Base-by-base conservation (phyloP, 2,888 invertebrate species). In the Microplitis manilae region DNA sequence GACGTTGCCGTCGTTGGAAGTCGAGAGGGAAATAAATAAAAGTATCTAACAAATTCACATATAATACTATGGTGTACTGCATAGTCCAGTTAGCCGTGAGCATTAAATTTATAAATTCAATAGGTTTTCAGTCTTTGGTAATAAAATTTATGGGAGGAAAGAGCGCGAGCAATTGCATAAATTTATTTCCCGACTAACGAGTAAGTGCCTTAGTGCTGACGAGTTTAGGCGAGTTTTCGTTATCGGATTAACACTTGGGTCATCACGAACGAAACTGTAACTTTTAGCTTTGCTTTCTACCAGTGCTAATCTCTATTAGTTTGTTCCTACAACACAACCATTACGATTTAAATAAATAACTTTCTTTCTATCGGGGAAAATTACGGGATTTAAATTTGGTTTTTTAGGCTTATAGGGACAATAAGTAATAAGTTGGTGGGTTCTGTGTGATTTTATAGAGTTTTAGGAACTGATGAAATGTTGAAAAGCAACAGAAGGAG, bases 101-200 rank as follows among this genome's bases (percentile, higher is more conserved):
- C 30, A 30, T 30, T 30, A 50, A 50, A 4, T 50, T 50, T 50
- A 50, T 50, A 50, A 50, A 50, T 50, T 50, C 20, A 60, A 70
- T 70, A 70, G 41, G 41, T 15, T 50, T 69, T 69, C 20, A 20
- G 50, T 9, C 20, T 7, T 8, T 20, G 20, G n/a, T 40, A n/a
- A 38, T 15, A 73, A 50, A 67, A 67, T 73, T 73, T 38, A 64
- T 41, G 41, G 9, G 41, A 40, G 40, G 68, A 15, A 68, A 60
- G 15, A 75, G 73, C 20, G 62, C 73, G 73, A 73, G 77, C 68
- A 79, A 80, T 78, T 77, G 80, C 80, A 81, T 82, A 82, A 82
- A 82, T 82, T 81, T 77, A 65, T 15, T 67, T 67, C 38, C 1
- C n/a, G 64, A 68, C 80, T 81, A 80, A 82, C 81, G 79, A 81